These are phyloP conservation scores for Ciconia stormi DNA, from an alignment of 2,113 vertebrate species.

Conservation along the genomic window DNA sequence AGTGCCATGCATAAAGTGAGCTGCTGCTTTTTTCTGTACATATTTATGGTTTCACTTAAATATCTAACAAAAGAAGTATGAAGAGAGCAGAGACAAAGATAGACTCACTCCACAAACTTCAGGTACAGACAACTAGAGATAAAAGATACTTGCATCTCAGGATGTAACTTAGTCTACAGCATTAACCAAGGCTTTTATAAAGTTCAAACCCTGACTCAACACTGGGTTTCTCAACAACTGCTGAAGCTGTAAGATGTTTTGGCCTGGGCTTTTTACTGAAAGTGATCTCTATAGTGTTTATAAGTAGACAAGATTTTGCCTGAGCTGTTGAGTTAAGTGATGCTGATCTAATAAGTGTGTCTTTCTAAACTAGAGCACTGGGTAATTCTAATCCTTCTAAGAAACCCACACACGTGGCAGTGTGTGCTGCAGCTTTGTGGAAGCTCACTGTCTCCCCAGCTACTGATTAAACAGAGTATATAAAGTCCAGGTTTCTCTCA, in stretches of 20 bases:
- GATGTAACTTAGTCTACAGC: neutral
- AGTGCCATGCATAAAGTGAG: neutral
- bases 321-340: neutral
- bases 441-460: neutral
- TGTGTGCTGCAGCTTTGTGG: neutral
- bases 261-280: neutral
- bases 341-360: neutral
- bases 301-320: neutral
- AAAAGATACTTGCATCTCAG: neutral
- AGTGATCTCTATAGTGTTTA: neutral
- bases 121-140: neutral
- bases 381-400: neutral
- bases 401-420: rapidly evolving
- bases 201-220: neutral
- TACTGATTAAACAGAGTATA: neutral
- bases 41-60: neutral
- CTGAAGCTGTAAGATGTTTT: neutral
- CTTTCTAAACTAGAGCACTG: neutral
- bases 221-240: neutral
- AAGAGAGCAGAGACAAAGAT: neutral
- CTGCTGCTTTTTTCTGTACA: neutral
- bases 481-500: neutral
- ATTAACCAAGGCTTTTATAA: neutral
- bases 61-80: neutral
- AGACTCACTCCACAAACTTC: neutral